Evolutionary conservation across 2,888 invertebrate genomes (phyloP), one percentile per base, ranked within the genome.

Genomic region (Eristalis pertinax): DNA sequence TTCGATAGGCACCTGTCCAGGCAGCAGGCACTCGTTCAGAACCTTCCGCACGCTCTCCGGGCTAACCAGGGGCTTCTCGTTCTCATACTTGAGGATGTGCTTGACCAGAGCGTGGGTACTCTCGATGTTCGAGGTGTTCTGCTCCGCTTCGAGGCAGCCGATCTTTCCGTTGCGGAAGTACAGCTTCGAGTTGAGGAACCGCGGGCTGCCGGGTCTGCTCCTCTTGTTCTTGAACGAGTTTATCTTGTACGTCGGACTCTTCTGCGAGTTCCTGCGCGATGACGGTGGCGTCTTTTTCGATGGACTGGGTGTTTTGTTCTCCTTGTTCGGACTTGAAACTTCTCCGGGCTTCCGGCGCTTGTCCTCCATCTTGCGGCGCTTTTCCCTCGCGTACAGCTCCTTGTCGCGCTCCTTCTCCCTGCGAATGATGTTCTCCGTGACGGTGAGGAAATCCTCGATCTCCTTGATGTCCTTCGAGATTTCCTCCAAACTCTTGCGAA

Each of bases 161-260:
- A 93, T 93, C 72, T 92, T 92, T 0, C 93, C 93, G 74, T 93
- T 93, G 0, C 92, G 91, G 82, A 93, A 93, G 74, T 93, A 93
- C 5, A 93, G 85, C 24, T 91, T 91, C 7, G 93, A 92, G 63
- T 93, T 92, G 11, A 91, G 89, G 84, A 93, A 92, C 7, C 92
- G 88, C 0, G 93, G 93, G 75, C 93, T 93, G 2, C 89, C 88
- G 0, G 90, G 90, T 11, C 90, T 90, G 11, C 76, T 60, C 26
- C 89, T 77, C 26, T 89, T 89, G 5, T 90, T 90, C 80, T 92
- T 93, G 65, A 92, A 92, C 4, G 92, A 91, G 72, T 92, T 92
- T n/a, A 93, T 92, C 89, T 93, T 93, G 69, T 91, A 93, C 4
- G 91, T 93, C 7, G 90, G 89, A 8, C 90, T 89, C 32, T 90